These are phyloP conservation scores for Machaerirhynchus nigripectus DNA, from an alignment of 2,113 vertebrate species.

Conservation along the genomic window DNA sequence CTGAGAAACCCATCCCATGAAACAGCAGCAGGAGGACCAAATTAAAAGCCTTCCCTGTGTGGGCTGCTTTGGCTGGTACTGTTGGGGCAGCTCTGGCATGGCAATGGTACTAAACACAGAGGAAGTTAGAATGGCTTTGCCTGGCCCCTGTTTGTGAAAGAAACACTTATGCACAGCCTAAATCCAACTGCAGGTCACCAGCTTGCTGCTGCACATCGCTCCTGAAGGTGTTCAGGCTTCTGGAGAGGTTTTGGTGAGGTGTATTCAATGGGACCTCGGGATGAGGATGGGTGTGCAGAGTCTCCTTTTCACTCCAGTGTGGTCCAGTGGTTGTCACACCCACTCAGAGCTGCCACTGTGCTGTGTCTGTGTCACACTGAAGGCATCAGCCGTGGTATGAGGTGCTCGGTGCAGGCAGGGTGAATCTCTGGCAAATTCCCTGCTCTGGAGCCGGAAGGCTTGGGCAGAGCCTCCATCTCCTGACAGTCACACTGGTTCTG, in stretches of 20 bases:
- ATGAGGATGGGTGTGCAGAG: background rate
- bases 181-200: background rate
- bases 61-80: background rate
- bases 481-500: background rate
- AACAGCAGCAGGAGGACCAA: background rate
- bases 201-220: background rate
- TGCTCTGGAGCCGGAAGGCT: background rate
- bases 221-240: background rate
- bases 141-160: background rate
- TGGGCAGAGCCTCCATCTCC: background rate
- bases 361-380: background rate
- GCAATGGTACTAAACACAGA: fast-evolving
- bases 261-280: background rate
- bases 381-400: fast-evolving
- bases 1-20: background rate
- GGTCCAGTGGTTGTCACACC: background rate
- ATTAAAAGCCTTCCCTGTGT: background rate
- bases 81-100: background rate
- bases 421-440: background rate
- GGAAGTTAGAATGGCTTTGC: background rate
- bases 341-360: background rate
- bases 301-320: background rate
- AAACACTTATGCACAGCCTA: background rate
- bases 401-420: background rate
- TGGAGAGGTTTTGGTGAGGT: fast-evolving